Base-by-base conservation (phyloP, 2,113 vertebrate genomes). In the Eurystomus gularis region DNA sequence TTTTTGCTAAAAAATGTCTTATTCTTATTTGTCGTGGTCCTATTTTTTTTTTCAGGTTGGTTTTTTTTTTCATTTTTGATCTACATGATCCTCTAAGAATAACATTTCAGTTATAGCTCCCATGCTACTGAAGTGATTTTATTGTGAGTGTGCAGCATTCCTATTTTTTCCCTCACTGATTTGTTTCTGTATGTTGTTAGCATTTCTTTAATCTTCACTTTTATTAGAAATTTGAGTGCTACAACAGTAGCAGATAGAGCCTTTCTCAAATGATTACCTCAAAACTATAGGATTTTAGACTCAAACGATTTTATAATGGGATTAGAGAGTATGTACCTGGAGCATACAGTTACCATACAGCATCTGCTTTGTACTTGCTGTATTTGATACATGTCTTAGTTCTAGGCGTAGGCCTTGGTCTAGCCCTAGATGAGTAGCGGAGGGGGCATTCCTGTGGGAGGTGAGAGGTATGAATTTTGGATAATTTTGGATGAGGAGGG, bases 251-350 rank as follows among this genome's bases (percentile, higher is more conserved):
- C 55, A 94, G 85, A 58, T 90, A 90, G 0, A 86, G 55, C 55
- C 86, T 83, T 90, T 83, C 52, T 93, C 75, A 87, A 88, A 80
- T 77, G 3, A 66, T 88, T 88, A 57, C 49, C 78, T 73, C 79
- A 81, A 55, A 94, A 86, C 0, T 23, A 51, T 52, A 93, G 69
- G 83, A 90, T 91, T 92, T 78, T 18, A 84, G 20, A 77, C 91
- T 94, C 88, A 82, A 58, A 94, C 86, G 83, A 44, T 71, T 94
- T 88, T 86, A 19, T 86, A 91, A 95, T 84, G 60, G 72, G 69
- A 95, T 96, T 94, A 94, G 55, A 75, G n/a, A 7, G 23, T 24
- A 54, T 2, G 25, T 86, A 58, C 82, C 79, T 88, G 86, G 58
- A 40, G n/a, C n/a, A n/a, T n/a, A n/a, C 77, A 49, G 88, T 81